Base-by-base conservation (phyloP, 2,113 vertebrate species). In the Lucifuga dentata region DNA sequence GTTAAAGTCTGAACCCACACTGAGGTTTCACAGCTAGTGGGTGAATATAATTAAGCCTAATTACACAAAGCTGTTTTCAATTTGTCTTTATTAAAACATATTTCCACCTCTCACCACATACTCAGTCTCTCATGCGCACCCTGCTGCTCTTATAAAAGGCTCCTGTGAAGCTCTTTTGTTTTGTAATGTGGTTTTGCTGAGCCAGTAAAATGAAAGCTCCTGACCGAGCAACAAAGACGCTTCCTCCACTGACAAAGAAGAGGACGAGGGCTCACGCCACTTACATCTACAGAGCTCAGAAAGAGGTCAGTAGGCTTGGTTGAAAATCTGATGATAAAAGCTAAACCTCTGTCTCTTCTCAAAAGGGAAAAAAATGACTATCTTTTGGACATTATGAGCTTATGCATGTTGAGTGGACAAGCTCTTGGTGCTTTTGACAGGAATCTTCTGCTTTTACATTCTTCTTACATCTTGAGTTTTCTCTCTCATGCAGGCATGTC, bases 51-150 rank as follows among this genome's bases (percentile, higher is more conserved):
- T 89, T 57, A 75, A 58, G 60, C 40, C 73, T 67, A 63, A 84
- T 80, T 69, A 63, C 45, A 26, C 35, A 73, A 86, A 87, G 83
- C 85, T 85, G 86, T 71, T 75, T 71, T 56, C 73, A 80, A 71
- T 88, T 71, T 65, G 74, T 2, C 46, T 38, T 81, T 51, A 76
- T 84, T 74, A 69, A 74, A 77, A 70, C 49, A 26, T 12, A 13
- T 53, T 64, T 63, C 20, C 24, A 2, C 40, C 29, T 29, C 68
- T 11, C 15, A 0, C 13, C 10, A 23, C 1, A 32, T 2, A 10
- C 2, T 2, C 12, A n/a, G 41, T 11, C n/a, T 1, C 26, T 36
- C 1, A 0, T 7, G n/a, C 26, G 7, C 26, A 29, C 23, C 32
- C 19, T 12, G 15, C 1, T 13, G 12, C 7, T 16, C n/a, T 15